Evolutionary conservation across 2,797 vertebrate species (phyloP).

Genomic region (Amblyopsis hoosieri): DNA sequence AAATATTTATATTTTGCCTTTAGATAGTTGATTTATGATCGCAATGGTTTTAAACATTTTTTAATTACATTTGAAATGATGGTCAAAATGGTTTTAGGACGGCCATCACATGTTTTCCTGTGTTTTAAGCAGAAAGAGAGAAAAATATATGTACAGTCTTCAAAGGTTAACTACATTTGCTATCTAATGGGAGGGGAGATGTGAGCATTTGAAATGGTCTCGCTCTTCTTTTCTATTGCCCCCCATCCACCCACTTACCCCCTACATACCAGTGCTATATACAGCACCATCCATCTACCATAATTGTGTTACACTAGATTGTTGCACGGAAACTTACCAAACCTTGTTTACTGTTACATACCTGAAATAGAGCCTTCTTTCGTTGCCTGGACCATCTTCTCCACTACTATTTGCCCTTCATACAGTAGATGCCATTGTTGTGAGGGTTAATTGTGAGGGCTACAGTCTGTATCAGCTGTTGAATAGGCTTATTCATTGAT

Average conservation of each 20-base stretch:
- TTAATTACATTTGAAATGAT: too few species aligned
- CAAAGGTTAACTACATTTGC: conserved; percentile 24
- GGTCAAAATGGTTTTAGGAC: not conserved
- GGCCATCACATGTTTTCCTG: conserved; percentile 11
- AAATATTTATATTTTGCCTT: not conserved
- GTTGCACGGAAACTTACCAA: conserved; percentile 3
- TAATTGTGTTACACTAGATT: too few species aligned
- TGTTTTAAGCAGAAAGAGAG: conserved; percentile 1
- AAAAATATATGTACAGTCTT: conserved; percentile 8
- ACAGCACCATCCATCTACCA: too few species aligned
- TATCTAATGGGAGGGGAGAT: conserved; percentile 28
- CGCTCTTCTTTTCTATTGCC: not conserved
- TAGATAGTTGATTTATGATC: not conserved
- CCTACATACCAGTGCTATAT: not conserved
- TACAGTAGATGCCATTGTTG: conserved; percentile 36
- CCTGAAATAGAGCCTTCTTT: conserved; percentile 16
- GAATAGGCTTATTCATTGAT: conserved; percentile 25
- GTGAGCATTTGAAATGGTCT: conserved; percentile 21
- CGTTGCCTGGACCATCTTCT: conserved; percentile 5
- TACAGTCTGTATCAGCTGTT: conserved; percentile 31
- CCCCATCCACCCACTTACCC: not conserved
- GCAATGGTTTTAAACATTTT: too few species aligned
- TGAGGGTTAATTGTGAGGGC: conserved; percentile 18
- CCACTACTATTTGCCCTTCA: conserved; percentile 2
- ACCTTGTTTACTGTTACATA: conserved; percentile 24